Conservation (phyloP, 2,113 vertebrate genomes). For the Trematomus loennbergii region DNA sequence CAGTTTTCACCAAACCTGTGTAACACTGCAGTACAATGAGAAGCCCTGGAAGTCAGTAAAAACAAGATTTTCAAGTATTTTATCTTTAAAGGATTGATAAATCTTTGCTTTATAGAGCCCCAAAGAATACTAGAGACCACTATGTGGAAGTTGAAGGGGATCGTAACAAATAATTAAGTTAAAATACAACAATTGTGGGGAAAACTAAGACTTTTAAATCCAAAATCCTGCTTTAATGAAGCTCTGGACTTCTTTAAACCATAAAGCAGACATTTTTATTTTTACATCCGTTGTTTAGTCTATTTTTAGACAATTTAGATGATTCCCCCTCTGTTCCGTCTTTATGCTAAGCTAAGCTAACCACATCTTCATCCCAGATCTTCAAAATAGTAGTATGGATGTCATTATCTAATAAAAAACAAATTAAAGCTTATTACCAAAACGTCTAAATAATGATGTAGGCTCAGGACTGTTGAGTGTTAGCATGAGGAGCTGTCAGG, state of each 20-base stretch:
- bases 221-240: neutral
- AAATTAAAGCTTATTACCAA: neutral
- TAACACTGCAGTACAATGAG: neutral
- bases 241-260: neutral
- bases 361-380: neutral
- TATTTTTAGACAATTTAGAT: too few species aligned
- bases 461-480: neutral
- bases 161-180: neutral
- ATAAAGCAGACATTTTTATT: neutral
- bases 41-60: neutral
- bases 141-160: neutral
- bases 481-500: neutral
- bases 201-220: neutral
- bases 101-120: neutral
- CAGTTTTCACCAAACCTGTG: neutral
- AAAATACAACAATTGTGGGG: neutral
- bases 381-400: too few species aligned
- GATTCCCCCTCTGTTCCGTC: neutral
- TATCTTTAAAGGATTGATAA: neutral
- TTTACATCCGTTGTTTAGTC: neutral
- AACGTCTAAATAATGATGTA: neutral
- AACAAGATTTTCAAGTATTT: neutral
- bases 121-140: neutral
- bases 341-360: neutral
- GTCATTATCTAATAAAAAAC: neutral